Base-by-base conservation (phyloP, 1,140 invertebrate genomes). In the Acyrthosiphon pisum region DNA sequence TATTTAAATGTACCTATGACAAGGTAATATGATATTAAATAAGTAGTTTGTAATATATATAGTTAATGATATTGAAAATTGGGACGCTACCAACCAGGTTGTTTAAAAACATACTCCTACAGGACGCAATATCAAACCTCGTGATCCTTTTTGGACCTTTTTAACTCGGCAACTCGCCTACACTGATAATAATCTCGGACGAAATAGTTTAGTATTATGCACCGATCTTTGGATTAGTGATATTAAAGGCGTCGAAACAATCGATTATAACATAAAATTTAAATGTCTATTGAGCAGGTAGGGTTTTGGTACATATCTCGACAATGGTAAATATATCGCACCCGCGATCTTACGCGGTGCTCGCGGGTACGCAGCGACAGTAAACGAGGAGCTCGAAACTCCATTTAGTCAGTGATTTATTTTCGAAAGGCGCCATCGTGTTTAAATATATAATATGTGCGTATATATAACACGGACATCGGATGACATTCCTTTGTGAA, bases 401-500 rank as follows among this genome's bases (percentile, higher is more conserved):
- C 20, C 83, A 44, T 84, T 44, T 44, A 84, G 37, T 44, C 9
- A 11, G 83, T 84, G 83, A 84, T 84, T 84, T 84, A 84, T 84
- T 84, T 84, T 11, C 22, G 23, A 84, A 84, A 84, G 83, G 37
- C 83, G 83, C 35, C 83, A 83, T 83, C 81, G 11, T 23, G 37
- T 84, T 41, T 76, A 76, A 76, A 76, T 76, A 76, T 76, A 76
- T 6, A 76, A 76, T 56, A n/a, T 76, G n/a, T n/a, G 60, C n/a
- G 22, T 84, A 26, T 84, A 41, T 84, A 41, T 84, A 84, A 76
- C n/a, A 44, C 37, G 83, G 41, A 84, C 83, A 44, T 41, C 7
- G 35, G 81, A 83, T 83, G 81, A 41, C 37, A 41, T 86, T 86
- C 83, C 23, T 46, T 86, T 86, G 41, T 46, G 83, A 86, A 86